phyloP scores from a whole-genome alignment of 2,113 vertebrate species.

The Lepidothrix coronata region DNA sequence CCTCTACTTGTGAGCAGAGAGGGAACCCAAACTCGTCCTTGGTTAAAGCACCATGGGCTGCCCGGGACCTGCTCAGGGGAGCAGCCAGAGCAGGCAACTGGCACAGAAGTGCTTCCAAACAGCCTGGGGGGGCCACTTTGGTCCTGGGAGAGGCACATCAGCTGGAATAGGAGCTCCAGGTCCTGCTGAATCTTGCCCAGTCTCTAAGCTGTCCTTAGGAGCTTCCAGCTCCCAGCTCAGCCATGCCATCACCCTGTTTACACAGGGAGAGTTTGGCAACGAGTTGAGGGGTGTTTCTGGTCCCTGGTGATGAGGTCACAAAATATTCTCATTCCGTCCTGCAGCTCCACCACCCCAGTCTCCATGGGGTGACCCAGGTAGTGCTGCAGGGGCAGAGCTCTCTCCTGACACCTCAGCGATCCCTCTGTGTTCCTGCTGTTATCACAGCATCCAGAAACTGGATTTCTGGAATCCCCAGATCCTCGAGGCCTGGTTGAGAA shows the following conservation, averaged over 20 bases:
- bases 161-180: neutral
- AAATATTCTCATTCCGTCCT: neutral
- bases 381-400: neutral
- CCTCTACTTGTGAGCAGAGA: neutral
- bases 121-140: fast-evolving
- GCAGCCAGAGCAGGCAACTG: neutral
- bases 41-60: fast-evolving
- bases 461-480: neutral
- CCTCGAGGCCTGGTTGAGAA: neutral
- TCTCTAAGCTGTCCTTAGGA: neutral
- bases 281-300: neutral
- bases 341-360: neutral
- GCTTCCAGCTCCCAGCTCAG: neutral
- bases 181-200: neutral
- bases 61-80: neutral
- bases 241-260: neutral
- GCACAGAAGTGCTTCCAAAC: neutral
- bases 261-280: neutral
- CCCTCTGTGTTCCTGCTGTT: neutral
- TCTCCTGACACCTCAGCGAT: neutral
- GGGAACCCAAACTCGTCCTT: neutral
- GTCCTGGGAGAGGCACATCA: neutral
- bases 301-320: fast-evolving
- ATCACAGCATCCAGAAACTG: neutral
- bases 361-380: fast-evolving